Base-by-base conservation (phyloP, 1,140 invertebrate species). In the Sminthurinus signatus region DNA sequence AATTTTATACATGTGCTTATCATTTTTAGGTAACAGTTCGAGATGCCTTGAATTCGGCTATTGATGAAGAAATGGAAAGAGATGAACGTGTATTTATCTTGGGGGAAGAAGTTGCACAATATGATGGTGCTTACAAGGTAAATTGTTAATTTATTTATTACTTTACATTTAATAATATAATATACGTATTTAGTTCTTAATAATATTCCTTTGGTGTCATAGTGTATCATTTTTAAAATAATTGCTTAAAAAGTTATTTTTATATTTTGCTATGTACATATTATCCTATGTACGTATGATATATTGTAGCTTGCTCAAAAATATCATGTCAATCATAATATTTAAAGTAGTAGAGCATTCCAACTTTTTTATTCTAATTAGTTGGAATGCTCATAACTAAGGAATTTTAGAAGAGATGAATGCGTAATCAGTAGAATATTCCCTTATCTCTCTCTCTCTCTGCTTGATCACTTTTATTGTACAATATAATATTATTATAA, bases 1-100 rank as follows among this genome's bases (percentile, higher is more conserved):
- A n/a, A n/a, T n/a, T n/a, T n/a, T n/a, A n/a, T n/a, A n/a, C n/a
- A n/a, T n/a, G n/a, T n/a, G n/a, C n/a, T n/a, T n/a, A n/a, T n/a
- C n/a, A n/a, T n/a, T n/a, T 56, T 0, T 65, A 89, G 79, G 82
- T 98, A 81, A 95, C 90, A 2, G 93, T 99, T 0, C 81, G 96
- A 75, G 96, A 99, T 88, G 96, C 96, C 17, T 77, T 99, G 12
- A 99, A 98, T 79, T 82, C 87, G 32, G 97, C 96, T 0, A 81
- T 99, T 74, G 95, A 98, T 76, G 96, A 99, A 77, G 96, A 99
- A 81, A 88, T 99, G 83, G 87, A 88, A 74, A 82, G 87, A 63
- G 96, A 99, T 77, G 91, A 97, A 31, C 84, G 83, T 61, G 96
- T 99, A 0, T 96, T 98, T 77, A 74, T 99, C 21, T 73, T 99